These are phyloP conservation scores for Apogon hyalosoma DNA, from an alignment of 2,797 vertebrate genomes.

Conservation along the genomic window DNA sequence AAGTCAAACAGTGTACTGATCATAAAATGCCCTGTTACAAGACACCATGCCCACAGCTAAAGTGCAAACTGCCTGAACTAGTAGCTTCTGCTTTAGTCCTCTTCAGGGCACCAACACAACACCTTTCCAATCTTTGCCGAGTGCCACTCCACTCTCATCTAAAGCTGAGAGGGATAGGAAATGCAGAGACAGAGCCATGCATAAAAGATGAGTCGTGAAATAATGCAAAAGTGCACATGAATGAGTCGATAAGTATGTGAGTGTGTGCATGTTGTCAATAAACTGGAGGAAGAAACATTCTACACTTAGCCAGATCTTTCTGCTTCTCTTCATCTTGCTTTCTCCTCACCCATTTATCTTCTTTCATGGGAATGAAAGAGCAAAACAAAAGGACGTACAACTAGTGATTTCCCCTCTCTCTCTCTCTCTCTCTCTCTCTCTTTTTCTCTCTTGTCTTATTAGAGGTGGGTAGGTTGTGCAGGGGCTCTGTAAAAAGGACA, in stretches of 20 bases:
- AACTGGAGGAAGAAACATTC: constrained; percentile 9
- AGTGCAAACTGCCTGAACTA: constrained; percentile 19
- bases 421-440: not conserved
- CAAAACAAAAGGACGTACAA: constrained; percentile 18
- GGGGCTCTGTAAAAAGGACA: constrained; percentile 6
- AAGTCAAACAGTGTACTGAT: constrained; percentile 26
- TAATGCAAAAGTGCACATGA: constrained; percentile 19
- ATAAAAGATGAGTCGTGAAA: constrained; percentile 60
- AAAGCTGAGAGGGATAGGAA: constrained; percentile 13
- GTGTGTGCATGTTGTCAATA: not conserved
- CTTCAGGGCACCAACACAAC: constrained; percentile 20
- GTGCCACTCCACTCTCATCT: constrained; percentile 27
- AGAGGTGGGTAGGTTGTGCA: constrained; percentile 8
- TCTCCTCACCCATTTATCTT: not conserved
- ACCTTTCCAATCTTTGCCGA: constrained; percentile 24
- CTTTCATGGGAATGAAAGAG: constrained; percentile 24
- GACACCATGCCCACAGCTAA: constrained; percentile 9
- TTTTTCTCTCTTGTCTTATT: constrained; percentile 7
- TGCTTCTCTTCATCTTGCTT: not conserved
- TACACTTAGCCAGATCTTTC: constrained; percentile 10
- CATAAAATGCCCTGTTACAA: constrained; percentile 29
- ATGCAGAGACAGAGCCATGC: constrained; percentile 22
- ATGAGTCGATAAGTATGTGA: not conserved
- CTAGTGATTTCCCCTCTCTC: constrained; percentile 18
- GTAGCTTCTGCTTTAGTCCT: constrained; percentile 27